phyloP scores from a whole-genome alignment of 2,888 invertebrate genomes.

The Heliconius sara region DNA sequence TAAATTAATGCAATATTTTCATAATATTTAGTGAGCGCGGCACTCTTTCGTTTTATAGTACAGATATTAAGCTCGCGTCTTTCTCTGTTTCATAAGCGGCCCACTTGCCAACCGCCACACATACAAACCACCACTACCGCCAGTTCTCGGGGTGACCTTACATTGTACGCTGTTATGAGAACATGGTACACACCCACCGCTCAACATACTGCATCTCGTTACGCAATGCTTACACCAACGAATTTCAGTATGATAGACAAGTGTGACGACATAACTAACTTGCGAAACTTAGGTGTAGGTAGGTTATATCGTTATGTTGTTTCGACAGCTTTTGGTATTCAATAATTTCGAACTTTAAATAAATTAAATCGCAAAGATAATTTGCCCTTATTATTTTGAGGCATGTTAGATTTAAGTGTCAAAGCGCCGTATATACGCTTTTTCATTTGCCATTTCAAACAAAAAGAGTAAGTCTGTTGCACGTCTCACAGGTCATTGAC shows the following conservation, averaged over 20 bases:
- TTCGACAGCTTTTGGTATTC: slow-evolving; percentile 37
- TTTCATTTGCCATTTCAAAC: slow-evolving; percentile 22
- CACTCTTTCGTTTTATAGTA: slow-evolving; percentile 13
- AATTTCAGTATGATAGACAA: slow-evolving; percentile 53
- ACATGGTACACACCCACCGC: slow-evolving; percentile 36
- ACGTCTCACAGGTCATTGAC: slow-evolving; percentile 39
- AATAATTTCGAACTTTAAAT: neutral
- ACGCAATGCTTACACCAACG: slow-evolving; percentile 50
- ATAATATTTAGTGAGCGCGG: slow-evolving; percentile 6
- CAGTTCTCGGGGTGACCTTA: slow-evolving; percentile 43
- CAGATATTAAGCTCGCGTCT: slow-evolving; percentile 52
- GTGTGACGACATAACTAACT: slow-evolving; percentile 50
- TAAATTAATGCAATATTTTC: neutral
- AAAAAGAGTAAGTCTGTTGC: slow-evolving; percentile 29
- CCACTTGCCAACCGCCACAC: slow-evolving; percentile 56
- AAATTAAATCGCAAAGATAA: neutral
- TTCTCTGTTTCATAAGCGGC: slow-evolving; percentile 67
- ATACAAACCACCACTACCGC: slow-evolving; percentile 50
- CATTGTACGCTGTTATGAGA: slow-evolving; percentile 42
- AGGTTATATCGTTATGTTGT: slow-evolving; percentile 47
- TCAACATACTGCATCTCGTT: slow-evolving; percentile 43
- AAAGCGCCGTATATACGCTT: no score
- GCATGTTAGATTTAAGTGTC: neutral
- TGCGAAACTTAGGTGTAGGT: slow-evolving; percentile 50
- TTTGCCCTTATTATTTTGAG: neutral